These are phyloP conservation scores for Leptodirus hochenwartii DNA, from an alignment of 2,888 invertebrate species.

Conservation along the genomic window DNA sequence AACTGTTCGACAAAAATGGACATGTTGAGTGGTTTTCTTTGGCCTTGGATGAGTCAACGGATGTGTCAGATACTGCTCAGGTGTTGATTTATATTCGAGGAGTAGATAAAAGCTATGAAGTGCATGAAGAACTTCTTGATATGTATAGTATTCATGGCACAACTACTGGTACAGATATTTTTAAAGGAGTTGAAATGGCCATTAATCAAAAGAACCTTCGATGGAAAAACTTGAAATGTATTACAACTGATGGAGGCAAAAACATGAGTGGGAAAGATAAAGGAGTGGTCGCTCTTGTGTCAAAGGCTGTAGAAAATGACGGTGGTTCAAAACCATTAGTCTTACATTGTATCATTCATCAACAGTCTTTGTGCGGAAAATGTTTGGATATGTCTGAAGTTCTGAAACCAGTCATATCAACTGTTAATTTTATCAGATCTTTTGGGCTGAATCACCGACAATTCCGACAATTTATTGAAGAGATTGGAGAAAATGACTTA, in stretches of 20 bases:
- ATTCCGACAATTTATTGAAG: slow-evolving; percentile 16
- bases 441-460: slow-evolving; percentile 10
- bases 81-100: slow-evolving; percentile 9
- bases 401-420: slow-evolving; percentile 18
- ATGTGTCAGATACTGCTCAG: slow-evolving; percentile 16
- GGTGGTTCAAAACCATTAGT: slow-evolving; percentile 18
- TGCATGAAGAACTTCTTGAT: slow-evolving; percentile 13
- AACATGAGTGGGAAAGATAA: too few relatives aligned
- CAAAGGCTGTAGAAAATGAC: slow-evolving; percentile 11
- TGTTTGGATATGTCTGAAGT: slow-evolving; percentile 19
- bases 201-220: slow-evolving; percentile 4
- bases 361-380: slow-evolving; percentile 19
- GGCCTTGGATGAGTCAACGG: slow-evolving; percentile 15
- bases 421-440: slow-evolving; percentile 18
- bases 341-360: slow-evolving; percentile 19
- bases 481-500: slow-evolving; percentile 13
- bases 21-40: slow-evolving; percentile 15
- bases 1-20: slow-evolving; percentile 11
- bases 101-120: slow-evolving; percentile 9
- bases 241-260: too few relatives aligned
- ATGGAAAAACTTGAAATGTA: slow-evolving; percentile 5
- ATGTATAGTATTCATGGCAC: slow-evolving; percentile 13
- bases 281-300: too few relatives aligned
- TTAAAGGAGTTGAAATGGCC: slow-evolving; percentile 5
- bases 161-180: slow-evolving; percentile 12